Conservation (phyloP, 2,113 vertebrate species). For the Litocranius walleri region DNA sequence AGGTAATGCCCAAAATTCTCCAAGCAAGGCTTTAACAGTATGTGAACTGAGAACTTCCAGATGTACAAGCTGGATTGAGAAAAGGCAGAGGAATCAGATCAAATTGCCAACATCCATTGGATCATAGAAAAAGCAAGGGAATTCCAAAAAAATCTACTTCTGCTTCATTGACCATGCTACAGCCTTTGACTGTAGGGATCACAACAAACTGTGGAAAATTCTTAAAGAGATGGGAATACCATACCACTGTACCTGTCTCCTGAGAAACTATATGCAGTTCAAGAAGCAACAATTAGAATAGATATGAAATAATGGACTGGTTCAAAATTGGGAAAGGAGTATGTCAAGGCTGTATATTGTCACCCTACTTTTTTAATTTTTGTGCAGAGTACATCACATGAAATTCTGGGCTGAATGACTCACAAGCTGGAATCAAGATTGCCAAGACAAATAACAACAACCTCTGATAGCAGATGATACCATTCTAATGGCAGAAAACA, state of each 20-base stretch:
- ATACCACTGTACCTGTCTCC: not conserved
- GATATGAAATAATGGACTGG: not conserved
- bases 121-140: not conserved
- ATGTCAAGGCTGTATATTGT: not conserved
- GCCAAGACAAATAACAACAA: not conserved
- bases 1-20: not conserved
- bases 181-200: not conserved
- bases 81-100: not conserved
- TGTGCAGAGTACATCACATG: not conserved
- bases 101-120: not conserved
- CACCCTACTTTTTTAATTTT: not conserved
- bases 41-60: not conserved
- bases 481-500: not conserved
- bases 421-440: not conserved
- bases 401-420: not conserved
- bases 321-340: not conserved
- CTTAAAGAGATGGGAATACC: not conserved
- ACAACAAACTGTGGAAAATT: not conserved
- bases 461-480: not conserved
- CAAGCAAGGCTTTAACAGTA: not conserved
- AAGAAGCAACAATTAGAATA: not conserved
- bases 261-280: not conserved
- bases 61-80: not conserved
- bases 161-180: not conserved
- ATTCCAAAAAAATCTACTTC: not conserved